These are phyloP conservation scores for Empidonax alnorum DNA, from an alignment of 2,113 vertebrate genomes.

Conservation along the genomic window DNA sequence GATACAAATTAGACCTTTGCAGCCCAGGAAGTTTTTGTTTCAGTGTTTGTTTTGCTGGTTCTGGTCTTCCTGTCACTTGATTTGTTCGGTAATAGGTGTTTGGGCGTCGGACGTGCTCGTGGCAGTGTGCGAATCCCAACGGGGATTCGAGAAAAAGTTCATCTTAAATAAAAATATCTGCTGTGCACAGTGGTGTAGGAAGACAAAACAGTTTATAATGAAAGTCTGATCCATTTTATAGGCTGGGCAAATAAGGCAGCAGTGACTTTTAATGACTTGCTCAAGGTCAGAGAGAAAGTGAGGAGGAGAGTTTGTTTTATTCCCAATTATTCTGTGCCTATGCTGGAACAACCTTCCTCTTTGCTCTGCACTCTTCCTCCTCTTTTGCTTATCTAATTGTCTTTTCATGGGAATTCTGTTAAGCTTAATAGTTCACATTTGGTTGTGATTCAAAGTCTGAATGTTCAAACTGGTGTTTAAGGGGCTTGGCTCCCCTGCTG, in stretches of 20 bases:
- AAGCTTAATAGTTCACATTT: not conserved
- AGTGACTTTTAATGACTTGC: conserved; percentile 13
- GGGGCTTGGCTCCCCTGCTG: not conserved
- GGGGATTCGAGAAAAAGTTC: not conserved
- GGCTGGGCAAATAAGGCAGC: not conserved
- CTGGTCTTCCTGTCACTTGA: not conserved
- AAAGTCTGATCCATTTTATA: not conserved
- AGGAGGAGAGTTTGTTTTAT: not conserved
- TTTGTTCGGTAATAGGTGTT: not conserved
- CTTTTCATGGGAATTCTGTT: not conserved
- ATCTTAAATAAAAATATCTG: not conserved
- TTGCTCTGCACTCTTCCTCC: not conserved
- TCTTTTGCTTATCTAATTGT: not conserved
- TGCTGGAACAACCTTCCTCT: not conserved
- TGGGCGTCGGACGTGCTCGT: not conserved
- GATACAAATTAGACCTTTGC: conserved; percentile 39
- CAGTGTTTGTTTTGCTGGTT: not conserved
- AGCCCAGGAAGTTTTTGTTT: not conserved
- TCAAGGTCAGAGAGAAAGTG: not conserved
- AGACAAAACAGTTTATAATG: not conserved
- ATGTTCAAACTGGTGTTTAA: not conserved
- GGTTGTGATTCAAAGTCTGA: not conserved
- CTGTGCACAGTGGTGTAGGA: not conserved
- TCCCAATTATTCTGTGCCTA: not conserved
- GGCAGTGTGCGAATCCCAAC: not conserved